phyloP scores from a whole-genome alignment of 2,888 invertebrate genomes.

The Nyleta sp. region DNA sequence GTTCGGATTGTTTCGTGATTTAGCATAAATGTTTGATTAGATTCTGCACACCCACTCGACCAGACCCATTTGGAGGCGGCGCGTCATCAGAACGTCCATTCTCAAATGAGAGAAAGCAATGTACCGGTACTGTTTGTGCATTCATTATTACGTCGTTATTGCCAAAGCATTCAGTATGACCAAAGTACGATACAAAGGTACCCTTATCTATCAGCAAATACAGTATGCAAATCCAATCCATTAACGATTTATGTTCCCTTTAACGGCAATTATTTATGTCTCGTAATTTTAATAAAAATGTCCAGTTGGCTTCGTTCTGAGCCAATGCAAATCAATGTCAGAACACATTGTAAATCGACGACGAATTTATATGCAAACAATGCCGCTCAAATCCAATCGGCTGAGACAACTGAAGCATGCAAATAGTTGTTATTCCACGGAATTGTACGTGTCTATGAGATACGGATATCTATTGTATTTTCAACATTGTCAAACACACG shows the following conservation, averaged over 20 bases:
- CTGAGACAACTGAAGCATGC: slow-evolving; percentile 40
- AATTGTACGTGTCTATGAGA: slow-evolving; percentile 42
- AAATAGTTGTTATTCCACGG: slow-evolving; percentile 39
- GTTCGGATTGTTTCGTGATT: slow-evolving; percentile 83
- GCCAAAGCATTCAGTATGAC: slow-evolving; percentile 55
- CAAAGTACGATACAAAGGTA: slow-evolving; percentile 55
- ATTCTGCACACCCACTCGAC: slow-evolving; percentile 71
- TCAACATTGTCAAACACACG: slow-evolving; percentile 59
- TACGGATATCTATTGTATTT: slow-evolving; percentile 56
- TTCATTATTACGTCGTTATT: slow-evolving; percentile 65
- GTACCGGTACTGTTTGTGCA: slow-evolving; percentile 62
- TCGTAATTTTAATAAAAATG: slow-evolving; percentile 31
- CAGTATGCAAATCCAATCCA: slow-evolving; percentile 52
- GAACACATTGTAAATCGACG: slow-evolving; percentile 22
- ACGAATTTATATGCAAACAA: slow-evolving; percentile 44
- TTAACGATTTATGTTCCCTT: slow-evolving; percentile 50
- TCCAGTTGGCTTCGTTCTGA: background rate
- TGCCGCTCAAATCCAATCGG: slow-evolving; percentile 45
- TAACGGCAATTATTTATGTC: slow-evolving; percentile 49
- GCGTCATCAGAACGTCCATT: slow-evolving; percentile 56
- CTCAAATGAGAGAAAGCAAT: slow-evolving; percentile 57
- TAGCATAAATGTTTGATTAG: slow-evolving; percentile 83
- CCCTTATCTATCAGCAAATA: slow-evolving; percentile 57
- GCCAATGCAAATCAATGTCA: background rate
- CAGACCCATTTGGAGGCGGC: slow-evolving; percentile 52